Percentiles rank a stretch among this genome's conserved stretches.
Conservation (phyloP, 1,140 invertebrate genomes). For the Drosophila burlai region DNA sequence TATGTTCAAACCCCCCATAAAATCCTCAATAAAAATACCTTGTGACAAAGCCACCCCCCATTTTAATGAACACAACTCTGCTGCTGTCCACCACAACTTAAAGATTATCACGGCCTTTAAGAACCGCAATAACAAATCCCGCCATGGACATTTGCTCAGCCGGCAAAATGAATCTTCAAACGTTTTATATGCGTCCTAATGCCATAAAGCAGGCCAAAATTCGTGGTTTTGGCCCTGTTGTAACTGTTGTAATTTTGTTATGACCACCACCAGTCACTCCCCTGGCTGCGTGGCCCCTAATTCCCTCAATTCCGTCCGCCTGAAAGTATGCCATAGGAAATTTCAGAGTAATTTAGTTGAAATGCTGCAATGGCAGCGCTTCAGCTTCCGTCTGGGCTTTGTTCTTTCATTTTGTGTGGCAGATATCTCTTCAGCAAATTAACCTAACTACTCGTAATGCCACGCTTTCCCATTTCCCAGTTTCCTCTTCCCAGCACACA, state of each 20-base stretch:
- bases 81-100: not conserved
- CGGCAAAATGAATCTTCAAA: conserved; percentile 40
- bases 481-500: not conserved
- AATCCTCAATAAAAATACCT: not conserved
- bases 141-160: conserved; percentile 10
- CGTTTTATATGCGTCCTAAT: conserved; percentile 47
- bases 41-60: too few species aligned
- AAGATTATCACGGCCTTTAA: conserved; percentile 20
- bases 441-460: conserved; percentile 59
- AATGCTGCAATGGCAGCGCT: conserved; percentile 31
- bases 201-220: conserved; percentile 39
- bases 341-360: conserved; percentile 42
- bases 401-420: conserved; percentile 54
- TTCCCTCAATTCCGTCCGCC: conserved; percentile 1
- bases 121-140: conserved; percentile 21
- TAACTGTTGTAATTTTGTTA: conserved; percentile 47
- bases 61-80: not conserved
- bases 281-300: not conserved
- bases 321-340: conserved; percentile 32
- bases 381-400: conserved; percentile 28
- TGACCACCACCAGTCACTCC: conserved; percentile 12
- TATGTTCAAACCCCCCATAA: not conserved
- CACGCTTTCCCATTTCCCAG: conserved; percentile 4
- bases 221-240: conserved; percentile 32
- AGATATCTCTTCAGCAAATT: conserved; percentile 57